Evolutionary conservation across 2,888 invertebrate species (phyloP), one percentile per base, ranked within the genome.

Genomic region (Tenthredo scrophulariae): DNA sequence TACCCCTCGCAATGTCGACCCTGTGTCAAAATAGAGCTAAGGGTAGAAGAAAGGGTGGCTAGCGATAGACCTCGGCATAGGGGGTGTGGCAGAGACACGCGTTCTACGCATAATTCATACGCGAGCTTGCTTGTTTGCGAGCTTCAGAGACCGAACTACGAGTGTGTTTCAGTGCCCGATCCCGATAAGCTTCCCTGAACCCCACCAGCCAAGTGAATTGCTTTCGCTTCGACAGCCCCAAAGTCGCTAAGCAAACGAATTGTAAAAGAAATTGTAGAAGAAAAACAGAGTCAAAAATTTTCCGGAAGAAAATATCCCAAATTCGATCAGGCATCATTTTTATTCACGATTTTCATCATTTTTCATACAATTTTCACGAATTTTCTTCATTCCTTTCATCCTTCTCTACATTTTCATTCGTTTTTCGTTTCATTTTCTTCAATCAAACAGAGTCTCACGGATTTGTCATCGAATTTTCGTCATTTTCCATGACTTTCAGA

Each of bases 81-180:
- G 90, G 90, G 91, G 91, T 90, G 91, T 91, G 90, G 91, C 88
- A 88, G 89, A 87, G 88, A 90, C 91, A 91, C 91, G 91, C 91
- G 89, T 91, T 91, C 88, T 88, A 88, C 87, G 89, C 91, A 91
- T 91, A 91, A 91, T 91, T 91, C 91, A 91, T 91, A 86, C 89
- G 86, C 80, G 58, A 50, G 37, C 37, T 58, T 62, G 46, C 37
- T 5, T 26, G 62, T 26, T 62, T 26, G 26, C 62, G 22, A 22
- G 62, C 62, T 26, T 62, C 9, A 72, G 74, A 43, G 43, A 74
- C 22, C 40, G 13, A 40, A 29, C 40, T 43, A 43, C 77, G 50
- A 77, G 77, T 77, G 77, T 77, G 54, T 77, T 77, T 77, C 77
- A 26, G 15, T 22, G 26, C 77, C 29, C 77, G 77, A 77, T 77